Evolutionary conservation across 2,888 invertebrate genomes (phyloP), one percentile per base, ranked within the genome.

Genomic region (Conchocele bisecta): DNA sequence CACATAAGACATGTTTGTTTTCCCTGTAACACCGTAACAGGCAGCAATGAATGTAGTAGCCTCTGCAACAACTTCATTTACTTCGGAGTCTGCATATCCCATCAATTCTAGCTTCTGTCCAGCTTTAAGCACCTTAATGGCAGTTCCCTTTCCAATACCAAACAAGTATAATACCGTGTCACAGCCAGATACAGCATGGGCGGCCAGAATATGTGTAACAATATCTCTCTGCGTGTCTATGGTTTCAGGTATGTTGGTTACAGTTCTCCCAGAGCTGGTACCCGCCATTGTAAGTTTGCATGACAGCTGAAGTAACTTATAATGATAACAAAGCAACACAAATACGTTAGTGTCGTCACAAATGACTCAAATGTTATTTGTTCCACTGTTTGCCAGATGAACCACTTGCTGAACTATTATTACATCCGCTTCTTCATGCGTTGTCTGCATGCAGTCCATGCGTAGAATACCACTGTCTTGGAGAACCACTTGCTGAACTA

Each of bases 401-500:
- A 57, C 41, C 5, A 69, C 24, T n/a, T n/a, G n/a, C n/a, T n/a
- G n/a, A n/a, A n/a, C n/a, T n/a, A n/a, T n/a, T n/a, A n/a, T n/a
- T n/a, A n/a, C n/a, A n/a, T n/a, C n/a, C n/a, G n/a, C n/a, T n/a
- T n/a, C n/a, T n/a, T n/a, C n/a, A n/a, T n/a, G n/a, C n/a, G n/a
- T n/a, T n/a, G n/a, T n/a, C n/a, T n/a, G n/a, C n/a, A n/a, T n/a
- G n/a, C n/a, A n/a, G n/a, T n/a, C n/a, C n/a, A n/a, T n/a, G n/a
- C n/a, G n/a, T n/a, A n/a, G n/a, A n/a, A n/a, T n/a, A n/a, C n/a
- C n/a, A n/a, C n/a, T n/a, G n/a, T n/a, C n/a, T n/a, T n/a, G n/a
- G n/a, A n/a, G n/a, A n/a, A n/a, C n/a, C n/a, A n/a, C n/a, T 29
- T 77, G 75, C 24, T 77, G 66, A n/a, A 57, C 35, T 7, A 76